Evolutionary conservation across 2,888 invertebrate species (phyloP).

Genomic region (Schrankia costaestrigalis): DNA sequence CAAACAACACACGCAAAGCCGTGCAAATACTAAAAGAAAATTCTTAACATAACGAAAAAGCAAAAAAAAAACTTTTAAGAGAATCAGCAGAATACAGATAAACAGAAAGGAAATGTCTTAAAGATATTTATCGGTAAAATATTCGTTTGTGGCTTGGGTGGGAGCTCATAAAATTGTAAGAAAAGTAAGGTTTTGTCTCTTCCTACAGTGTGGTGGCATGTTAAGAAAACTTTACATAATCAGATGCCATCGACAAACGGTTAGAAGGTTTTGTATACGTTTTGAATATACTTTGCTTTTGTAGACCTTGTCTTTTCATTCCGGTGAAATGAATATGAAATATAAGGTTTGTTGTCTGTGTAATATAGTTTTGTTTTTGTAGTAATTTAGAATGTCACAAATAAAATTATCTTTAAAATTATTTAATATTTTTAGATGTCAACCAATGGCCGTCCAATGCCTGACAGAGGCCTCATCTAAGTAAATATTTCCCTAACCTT

Average conservation of each 20-base stretch:
- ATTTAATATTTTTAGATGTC: too few species aligned
- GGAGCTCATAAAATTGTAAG: slow-evolving; percentile 58
- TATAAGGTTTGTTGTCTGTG: too few species aligned
- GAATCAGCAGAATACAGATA: slow-evolving; percentile 73
- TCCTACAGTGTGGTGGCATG: slow-evolving; percentile 3
- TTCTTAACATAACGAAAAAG: slow-evolving; percentile 6
- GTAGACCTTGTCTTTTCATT: slow-evolving; percentile 2
- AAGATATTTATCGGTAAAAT: slow-evolving; percentile 74
- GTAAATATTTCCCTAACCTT: too few species aligned
- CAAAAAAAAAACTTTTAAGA: slow-evolving; percentile 53
- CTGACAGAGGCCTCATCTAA: too few species aligned
- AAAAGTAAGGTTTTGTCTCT: slow-evolving; percentile 27
- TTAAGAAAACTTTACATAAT: slow-evolving; percentile 32
- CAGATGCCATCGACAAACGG: slow-evolving; percentile 31
- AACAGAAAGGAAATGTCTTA: slow-evolving; percentile 68
- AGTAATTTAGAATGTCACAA: too few species aligned
- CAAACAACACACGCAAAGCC: slow-evolving; percentile 8
- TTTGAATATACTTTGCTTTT: slow-evolving; percentile 2
- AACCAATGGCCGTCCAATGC: too few species aligned
- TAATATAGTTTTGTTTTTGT: too few species aligned
- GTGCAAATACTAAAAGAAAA: slow-evolving; percentile 9
- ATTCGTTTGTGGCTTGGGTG: slow-evolving; percentile 50
- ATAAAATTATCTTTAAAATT: too few species aligned
- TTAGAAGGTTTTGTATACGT: slow-evolving; percentile 10
- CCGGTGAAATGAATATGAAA: too few species aligned